Conservation (phyloP, 92 coral and sea anemone genomes). For the Muricea muricata region DNA sequence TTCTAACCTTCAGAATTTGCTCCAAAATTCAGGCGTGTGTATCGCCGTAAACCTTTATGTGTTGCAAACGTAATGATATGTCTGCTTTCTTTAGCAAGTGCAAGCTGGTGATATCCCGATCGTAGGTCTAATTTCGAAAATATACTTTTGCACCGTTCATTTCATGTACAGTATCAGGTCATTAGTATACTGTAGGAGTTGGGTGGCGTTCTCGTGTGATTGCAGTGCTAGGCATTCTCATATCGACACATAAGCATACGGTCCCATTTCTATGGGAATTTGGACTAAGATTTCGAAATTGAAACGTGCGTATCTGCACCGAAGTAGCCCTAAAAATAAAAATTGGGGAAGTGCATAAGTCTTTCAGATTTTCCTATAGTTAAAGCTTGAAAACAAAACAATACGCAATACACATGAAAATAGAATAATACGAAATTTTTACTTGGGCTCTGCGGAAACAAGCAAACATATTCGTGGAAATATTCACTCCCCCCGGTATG, state of each 20-base stretch:
- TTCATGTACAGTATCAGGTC: conserved; percentile 4
- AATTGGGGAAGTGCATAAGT: too few relatives aligned
- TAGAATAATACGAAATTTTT: too few relatives aligned
- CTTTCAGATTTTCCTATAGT: too few relatives aligned
- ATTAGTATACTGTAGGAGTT: conserved; percentile 23
- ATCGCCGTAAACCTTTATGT: neutral
- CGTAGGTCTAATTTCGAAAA: conserved; percentile 1
- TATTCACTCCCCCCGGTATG: too few relatives aligned
- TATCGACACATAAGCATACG: conserved; percentile 11
- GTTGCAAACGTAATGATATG: conserved; percentile 10
- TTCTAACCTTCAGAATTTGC: neutral
- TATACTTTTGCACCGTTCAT: conserved; percentile 18
- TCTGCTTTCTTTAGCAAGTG: neutral
- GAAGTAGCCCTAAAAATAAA: too few relatives aligned
- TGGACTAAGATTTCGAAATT: too few relatives aligned
- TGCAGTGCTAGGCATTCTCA: conserved; percentile 1
- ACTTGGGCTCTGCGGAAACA: too few relatives aligned
- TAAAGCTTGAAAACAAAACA: too few relatives aligned
- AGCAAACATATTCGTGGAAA: too few relatives aligned
- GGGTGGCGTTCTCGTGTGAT: conserved; percentile 5
- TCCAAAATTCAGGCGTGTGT: neutral
- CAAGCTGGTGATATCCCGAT: conserved; percentile 19
- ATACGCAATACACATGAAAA: too few relatives aligned
- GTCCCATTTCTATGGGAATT: too few relatives aligned
- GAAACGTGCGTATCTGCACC: too few relatives aligned